Conservation (phyloP, 2,113 vertebrate species). For the Muntiacus reevesi region DNA sequence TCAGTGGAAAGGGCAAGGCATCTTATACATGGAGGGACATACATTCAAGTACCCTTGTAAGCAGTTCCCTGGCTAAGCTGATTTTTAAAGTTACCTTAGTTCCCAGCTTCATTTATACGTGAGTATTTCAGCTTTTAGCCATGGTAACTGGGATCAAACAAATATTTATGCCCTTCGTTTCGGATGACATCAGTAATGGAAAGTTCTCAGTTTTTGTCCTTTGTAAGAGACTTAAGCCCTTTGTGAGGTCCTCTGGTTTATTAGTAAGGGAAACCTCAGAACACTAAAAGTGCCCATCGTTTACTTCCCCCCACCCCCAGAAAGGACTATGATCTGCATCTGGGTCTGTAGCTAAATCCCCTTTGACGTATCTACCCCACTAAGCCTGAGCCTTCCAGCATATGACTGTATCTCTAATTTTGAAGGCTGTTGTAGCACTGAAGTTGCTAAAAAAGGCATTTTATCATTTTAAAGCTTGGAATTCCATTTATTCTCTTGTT, state of each 20-base stretch:
- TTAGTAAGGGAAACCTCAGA: neutral
- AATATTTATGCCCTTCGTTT: neutral
- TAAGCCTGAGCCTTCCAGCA: neutral
- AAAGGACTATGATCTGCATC: neutral
- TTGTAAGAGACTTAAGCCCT: neutral
- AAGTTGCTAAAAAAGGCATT: neutral
- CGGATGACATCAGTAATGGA: rapidly evolving
- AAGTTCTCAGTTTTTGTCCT: neutral
- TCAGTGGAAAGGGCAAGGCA: neutral
- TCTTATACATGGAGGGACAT: neutral
- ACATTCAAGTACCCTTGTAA: neutral
- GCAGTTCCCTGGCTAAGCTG: neutral
- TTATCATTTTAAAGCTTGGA: conserved; percentile 13
- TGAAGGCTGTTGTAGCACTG: neutral
- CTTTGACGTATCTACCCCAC: no score
- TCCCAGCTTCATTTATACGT: neutral
- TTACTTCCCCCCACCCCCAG: neutral
- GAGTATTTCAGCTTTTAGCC: neutral
- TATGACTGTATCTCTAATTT: neutral
- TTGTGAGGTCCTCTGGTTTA: neutral
- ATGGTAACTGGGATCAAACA: neutral
- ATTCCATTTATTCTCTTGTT: neutral
- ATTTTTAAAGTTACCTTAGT: neutral
- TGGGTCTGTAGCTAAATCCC: neutral
- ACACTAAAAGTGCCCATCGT: neutral